These are phyloP conservation scores for Eulemur rubriventer DNA, from an alignment of 2,797 vertebrate species.

Conservation along the genomic window DNA sequence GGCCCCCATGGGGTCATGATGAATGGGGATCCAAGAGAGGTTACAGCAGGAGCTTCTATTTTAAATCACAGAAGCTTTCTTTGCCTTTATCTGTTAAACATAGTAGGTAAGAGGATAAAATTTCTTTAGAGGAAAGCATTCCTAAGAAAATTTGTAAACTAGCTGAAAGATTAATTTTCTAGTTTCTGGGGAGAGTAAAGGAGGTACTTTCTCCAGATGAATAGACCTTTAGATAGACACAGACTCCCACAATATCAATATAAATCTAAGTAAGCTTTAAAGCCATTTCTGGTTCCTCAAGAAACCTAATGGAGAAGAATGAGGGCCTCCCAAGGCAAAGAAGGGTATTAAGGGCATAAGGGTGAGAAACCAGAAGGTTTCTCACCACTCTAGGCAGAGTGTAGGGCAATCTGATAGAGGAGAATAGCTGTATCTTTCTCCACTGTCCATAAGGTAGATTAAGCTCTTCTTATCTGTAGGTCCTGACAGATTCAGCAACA, in stretches of 20 bases:
- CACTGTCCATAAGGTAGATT: not conserved
- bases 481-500: not conserved
- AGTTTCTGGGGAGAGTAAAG: not conserved
- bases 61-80: conserved; percentile 44
- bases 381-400: not conserved
- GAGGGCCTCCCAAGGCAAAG: not conserved
- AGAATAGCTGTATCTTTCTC: not conserved
- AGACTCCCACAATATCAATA: not conserved
- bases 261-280: conserved; percentile 32
- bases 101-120: not conserved
- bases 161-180: conserved; percentile 37
- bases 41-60: not conserved
- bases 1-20: not conserved
- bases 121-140: conserved; percentile 37
- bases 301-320: not conserved
- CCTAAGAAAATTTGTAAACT: conserved; percentile 2
- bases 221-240: not conserved
- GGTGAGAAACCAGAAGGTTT: not conserved
- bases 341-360: not conserved
- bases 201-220: not conserved
- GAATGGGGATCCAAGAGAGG: not conserved
- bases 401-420: not conserved
- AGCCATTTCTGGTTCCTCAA: not conserved
- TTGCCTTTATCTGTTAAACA: not conserved
- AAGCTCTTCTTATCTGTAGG: not conserved